A percentile compares a stretch with the other conserved stretches of the same genome.
phyloP scores from a whole-genome alignment of 2,797 vertebrate species.

The Mastacembelus armatus region DNA sequence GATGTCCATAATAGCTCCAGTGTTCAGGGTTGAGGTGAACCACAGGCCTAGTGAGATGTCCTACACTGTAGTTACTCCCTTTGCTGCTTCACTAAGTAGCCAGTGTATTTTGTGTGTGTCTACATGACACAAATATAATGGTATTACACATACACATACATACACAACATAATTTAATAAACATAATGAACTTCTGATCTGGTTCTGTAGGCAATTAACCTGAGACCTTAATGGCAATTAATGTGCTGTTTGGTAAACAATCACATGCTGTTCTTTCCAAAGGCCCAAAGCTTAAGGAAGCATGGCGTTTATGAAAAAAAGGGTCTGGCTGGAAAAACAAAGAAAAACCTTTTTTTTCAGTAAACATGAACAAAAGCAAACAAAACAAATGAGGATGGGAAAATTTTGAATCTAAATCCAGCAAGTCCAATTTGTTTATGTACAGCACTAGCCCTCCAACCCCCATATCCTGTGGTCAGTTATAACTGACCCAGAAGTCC shows the following conservation, averaged over 20 bases:
- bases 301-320: not conserved
- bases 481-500: constrained; percentile 49
- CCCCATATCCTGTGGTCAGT: constrained; percentile 11
- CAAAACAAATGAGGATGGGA: not conserved
- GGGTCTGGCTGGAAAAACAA: not conserved
- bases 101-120: constrained; percentile 2
- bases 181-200: too few relatives aligned
- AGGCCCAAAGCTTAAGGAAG: not conserved
- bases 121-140: constrained; percentile 15
- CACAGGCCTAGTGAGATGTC: constrained; percentile 64
- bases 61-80: constrained; percentile 70
- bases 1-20: constrained; percentile 69
- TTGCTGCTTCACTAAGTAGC: constrained; percentile 32
- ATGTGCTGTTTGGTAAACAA: constrained; percentile 36
- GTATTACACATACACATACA: not conserved
- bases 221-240: constrained; percentile 34
- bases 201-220: too few relatives aligned
- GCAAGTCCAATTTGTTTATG: not conserved
- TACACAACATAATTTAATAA: constrained; percentile 17
- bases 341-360: constrained; percentile 6
- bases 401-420: not conserved
- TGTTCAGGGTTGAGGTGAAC: constrained; percentile 70
- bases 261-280: constrained; percentile 25
- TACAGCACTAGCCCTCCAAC: not conserved
- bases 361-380: constrained; percentile 15